Conservation (phyloP, 1,140 invertebrate species). For the Conus ventricosus region DNA sequence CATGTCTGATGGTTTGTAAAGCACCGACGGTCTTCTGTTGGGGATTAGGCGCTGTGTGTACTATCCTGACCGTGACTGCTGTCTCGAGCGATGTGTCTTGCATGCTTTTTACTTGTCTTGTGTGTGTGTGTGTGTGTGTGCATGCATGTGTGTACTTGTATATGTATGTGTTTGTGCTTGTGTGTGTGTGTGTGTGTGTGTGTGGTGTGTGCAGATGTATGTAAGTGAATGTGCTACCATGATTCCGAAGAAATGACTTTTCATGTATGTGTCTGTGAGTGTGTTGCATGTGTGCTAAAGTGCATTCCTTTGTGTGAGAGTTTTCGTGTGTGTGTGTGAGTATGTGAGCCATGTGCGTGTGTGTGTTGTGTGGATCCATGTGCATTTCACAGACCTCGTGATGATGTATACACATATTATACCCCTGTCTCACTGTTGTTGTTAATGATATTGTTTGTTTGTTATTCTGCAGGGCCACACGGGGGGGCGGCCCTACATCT, state of each 20-base stretch:
- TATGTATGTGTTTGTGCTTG: no score
- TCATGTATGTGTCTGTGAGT: background rate
- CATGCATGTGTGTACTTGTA: no score
- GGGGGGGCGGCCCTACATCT: constrained; percentile 33
- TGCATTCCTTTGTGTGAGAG: background rate
- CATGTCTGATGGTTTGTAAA: background rate
- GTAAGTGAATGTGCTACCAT: background rate
- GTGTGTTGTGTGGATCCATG: background rate
- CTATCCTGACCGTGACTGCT: no score
- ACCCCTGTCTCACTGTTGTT: no score
- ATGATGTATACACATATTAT: no score
- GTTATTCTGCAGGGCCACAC: constrained; percentile 8
- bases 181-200: no score
- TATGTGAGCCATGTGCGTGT: background rate
- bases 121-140: background rate
- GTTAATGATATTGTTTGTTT: no score
- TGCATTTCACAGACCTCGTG: no score
- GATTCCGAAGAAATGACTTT: no score
- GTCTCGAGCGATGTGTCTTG: no score
- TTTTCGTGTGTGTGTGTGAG: background rate
- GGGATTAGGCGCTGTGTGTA: background rate
- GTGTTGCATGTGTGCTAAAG: background rate
- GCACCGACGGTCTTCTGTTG: background rate
- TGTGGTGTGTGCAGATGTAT: background rate
- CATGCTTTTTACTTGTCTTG: background rate